Conservation (phyloP, 2,888 invertebrate species). For the Epirrhoe tristata region DNA sequence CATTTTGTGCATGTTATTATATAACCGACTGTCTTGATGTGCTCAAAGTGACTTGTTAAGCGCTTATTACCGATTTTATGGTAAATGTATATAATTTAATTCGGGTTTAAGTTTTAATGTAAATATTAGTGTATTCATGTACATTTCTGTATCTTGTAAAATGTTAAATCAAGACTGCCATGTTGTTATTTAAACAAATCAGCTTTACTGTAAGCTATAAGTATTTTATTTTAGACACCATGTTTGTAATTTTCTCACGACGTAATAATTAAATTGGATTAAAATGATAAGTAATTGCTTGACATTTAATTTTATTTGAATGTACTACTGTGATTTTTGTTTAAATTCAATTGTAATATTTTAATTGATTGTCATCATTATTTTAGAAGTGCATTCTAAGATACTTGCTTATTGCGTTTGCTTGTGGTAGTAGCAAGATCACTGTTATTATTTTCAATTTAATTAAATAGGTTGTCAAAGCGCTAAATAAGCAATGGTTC, state of each 20-base stretch:
- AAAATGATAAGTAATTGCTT: not conserved
- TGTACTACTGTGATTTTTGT: constrained; percentile 11
- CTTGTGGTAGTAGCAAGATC: not conserved
- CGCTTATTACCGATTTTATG: constrained; percentile 85
- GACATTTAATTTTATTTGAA: not conserved
- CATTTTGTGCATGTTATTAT: constrained; percentile 79
- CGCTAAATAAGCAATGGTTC: not conserved
- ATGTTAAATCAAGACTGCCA: constrained; percentile 83
- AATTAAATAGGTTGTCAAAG: not conserved
- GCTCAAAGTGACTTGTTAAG: constrained; percentile 83
- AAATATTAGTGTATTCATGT: constrained; percentile 69
- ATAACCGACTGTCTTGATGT: constrained; percentile 69
- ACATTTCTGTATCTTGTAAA: constrained; percentile 74
- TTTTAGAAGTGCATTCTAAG: not conserved
- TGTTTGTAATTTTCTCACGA: constrained; percentile 5
- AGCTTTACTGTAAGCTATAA: constrained; percentile 84
- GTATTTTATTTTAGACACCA: constrained; percentile 57
- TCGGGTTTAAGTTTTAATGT: constrained; percentile 79
- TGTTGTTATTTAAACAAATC: constrained; percentile 75
- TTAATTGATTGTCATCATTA: not conserved
- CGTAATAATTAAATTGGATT: constrained; percentile 4
- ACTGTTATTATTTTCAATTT: not conserved
- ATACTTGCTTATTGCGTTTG: not conserved
- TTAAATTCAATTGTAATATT: not conserved
- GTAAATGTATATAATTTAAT: constrained; percentile 81